Evolutionary conservation across 2,888 invertebrate species (phyloP).

Genomic region (Anthrax anthrax): DNA sequence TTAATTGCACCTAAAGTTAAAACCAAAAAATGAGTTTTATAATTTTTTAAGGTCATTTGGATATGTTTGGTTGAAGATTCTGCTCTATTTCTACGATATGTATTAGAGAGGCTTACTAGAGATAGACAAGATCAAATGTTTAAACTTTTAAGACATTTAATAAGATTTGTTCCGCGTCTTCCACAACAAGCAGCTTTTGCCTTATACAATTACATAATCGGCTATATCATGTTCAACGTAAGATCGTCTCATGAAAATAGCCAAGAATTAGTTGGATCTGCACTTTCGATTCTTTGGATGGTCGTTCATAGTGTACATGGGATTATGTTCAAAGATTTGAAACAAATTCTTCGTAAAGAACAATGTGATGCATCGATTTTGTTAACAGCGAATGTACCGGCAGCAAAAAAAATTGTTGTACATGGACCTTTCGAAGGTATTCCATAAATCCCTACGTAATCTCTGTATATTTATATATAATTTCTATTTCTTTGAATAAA

Average conservation of each 20-base stretch:
- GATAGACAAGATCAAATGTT: conserved; percentile 92
- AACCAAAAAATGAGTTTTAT: background rate
- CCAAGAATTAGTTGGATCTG: conserved; percentile 80
- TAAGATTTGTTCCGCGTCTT: conserved; percentile 80
- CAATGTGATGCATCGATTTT: conserved; percentile 97
- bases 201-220: conserved; percentile 96
- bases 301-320: conserved; percentile 98
- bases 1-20: background rate
- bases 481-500: background rate
- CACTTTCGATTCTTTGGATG: conserved; percentile 93
- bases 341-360: conserved; percentile 95
- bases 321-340: conserved; percentile 98
- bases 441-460: too few species aligned
- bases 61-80: conserved; percentile 96
- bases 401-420: conserved; percentile 96
- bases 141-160: conserved; percentile 77
- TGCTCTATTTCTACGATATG: conserved; percentile 86
- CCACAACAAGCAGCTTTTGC: conserved; percentile 97
- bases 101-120: conserved; percentile 85
- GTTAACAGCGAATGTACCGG: conserved; percentile 96
- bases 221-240: conserved; percentile 99
- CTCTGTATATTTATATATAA: conserved; percentile 37
- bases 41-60: conserved; percentile 71
- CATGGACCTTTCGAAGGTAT: conserved; percentile 56
- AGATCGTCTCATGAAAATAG: conserved; percentile 91